Conservation (phyloP, 2,888 invertebrate species). For the Cephus sareptanus region DNA sequence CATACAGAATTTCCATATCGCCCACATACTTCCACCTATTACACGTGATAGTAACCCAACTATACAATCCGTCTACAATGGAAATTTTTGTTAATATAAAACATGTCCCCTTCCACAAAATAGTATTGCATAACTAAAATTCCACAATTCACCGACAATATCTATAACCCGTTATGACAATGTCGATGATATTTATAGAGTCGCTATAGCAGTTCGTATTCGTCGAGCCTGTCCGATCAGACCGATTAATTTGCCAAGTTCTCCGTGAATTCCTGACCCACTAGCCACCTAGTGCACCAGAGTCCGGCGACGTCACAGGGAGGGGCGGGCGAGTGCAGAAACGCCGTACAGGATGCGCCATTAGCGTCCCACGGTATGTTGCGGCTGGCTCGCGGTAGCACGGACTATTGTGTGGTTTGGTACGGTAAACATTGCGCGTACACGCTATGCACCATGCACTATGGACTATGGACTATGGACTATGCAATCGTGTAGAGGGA, state of each 20-base stretch:
- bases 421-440: constrained; percentile 41
- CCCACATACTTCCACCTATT: not conserved
- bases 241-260: not conserved
- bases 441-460: not conserved
- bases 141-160: not conserved
- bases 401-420: constrained; percentile 45
- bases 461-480: not conserved
- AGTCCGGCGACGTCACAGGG: not conserved
- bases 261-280: not conserved
- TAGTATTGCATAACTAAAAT: not conserved
- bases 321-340: not conserved
- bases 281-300: not conserved
- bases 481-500: not conserved
- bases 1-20: not conserved
- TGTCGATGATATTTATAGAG: not conserved
- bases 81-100: not conserved
- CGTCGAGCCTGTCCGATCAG: not conserved
- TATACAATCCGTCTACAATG: not conserved
- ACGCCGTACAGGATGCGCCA: not conserved
- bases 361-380: constrained; percentile 4
- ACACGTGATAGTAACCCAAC: not conserved
- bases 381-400: not conserved
- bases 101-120: not conserved
- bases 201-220: not conserved
- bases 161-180: not conserved